phyloP scores from a whole-genome alignment of 2,113 vertebrate genomes.

The Scophthalmus maximus region DNA sequence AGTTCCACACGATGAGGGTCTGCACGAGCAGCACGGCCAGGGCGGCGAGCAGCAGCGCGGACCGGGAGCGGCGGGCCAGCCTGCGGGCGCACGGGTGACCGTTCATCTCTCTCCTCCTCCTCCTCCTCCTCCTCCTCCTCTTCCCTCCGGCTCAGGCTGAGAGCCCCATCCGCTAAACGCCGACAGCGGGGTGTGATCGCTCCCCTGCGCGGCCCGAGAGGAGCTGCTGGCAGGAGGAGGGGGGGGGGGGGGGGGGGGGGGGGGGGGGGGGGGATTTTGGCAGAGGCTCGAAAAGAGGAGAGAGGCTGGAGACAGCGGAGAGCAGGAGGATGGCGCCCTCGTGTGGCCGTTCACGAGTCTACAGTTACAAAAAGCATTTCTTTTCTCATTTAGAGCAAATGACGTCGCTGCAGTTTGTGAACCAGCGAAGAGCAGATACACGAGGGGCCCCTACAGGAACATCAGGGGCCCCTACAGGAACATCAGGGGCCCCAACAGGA shows the following conservation, averaged over 20 bases:
- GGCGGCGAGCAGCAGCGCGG: conserved; percentile 89
- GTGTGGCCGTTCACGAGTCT: conserved; percentile 36
- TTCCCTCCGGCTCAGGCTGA: conserved; percentile 54
- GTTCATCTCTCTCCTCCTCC: conserved; percentile 83
- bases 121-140: conserved; percentile 44
- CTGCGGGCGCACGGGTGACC: conserved; percentile 88
- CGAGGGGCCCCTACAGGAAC: no score
- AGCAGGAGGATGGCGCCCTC: conserved; percentile 56
- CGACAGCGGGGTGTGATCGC: conserved; percentile 72
- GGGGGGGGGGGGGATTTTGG: conserved; percentile 56
- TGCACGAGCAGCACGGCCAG: conserved; percentile 92
- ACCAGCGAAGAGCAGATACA: no score
- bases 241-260: not conserved
- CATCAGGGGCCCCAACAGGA: no score
- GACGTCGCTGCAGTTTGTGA: no score
- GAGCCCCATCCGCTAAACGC: conserved; percentile 68
- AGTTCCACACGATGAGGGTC: conserved; percentile 97
- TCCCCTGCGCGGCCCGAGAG: conserved; percentile 50
- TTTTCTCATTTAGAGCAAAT: no score
- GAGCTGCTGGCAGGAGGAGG: conserved; percentile 54
- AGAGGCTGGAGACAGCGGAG: conserved; percentile 34
- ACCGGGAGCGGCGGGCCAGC: conserved; percentile 90
- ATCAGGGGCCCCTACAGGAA: no score
- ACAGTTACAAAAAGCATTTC: conserved; percentile 23
- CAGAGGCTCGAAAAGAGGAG: conserved; percentile 66